Evolutionary conservation across 2,888 invertebrate genomes (phyloP), one percentile per base, ranked within the genome.

Genomic region (Lamproptera curius): DNA sequence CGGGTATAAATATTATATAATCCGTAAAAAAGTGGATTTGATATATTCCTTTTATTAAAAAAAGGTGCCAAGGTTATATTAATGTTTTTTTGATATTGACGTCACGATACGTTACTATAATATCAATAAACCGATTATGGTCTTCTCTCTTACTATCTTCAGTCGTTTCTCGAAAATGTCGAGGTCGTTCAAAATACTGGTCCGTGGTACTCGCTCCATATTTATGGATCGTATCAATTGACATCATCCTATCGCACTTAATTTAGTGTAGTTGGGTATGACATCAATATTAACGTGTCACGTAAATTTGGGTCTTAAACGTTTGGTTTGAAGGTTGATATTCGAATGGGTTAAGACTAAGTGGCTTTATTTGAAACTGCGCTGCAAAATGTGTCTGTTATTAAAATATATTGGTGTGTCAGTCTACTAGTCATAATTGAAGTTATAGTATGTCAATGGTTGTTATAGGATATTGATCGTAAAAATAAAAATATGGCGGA

Each of bases 191-290:
- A 26, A 26, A 16, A 35, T 35, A 35, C 20, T 26, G 26, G 11
- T 23, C 13, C 15, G 34, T 41, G 17, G 28, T 41, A 47, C 31
- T 17, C 37, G 31, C 31, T 47, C 31, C 31, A 28, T 42, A 42
- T 37, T 37, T 37, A 42, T 42, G 41, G 23, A 42, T 31, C 20
- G 31, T 42, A 17, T 37, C 42, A 47, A 42, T 47, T 47, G 47
- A 47, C 37, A 42, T 42, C 41, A 37, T 46, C 8, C 31, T 41
- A 42, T 41, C 36, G 41, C 13, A 17, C 37, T 47, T 47, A 47
- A 42, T 42, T 31, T 42, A 42, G 23, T 45, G 23, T 46, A 6
- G 26, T 39, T 14, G 10, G 9, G 15, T n/a, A n/a, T 45, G 15
- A 45, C 20, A 34, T 23, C 23, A 16, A 38, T 10, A 5, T 15